Evolutionary conservation across 2,113 vertebrate genomes (phyloP).

Genomic region (Heliornis fulica): DNA sequence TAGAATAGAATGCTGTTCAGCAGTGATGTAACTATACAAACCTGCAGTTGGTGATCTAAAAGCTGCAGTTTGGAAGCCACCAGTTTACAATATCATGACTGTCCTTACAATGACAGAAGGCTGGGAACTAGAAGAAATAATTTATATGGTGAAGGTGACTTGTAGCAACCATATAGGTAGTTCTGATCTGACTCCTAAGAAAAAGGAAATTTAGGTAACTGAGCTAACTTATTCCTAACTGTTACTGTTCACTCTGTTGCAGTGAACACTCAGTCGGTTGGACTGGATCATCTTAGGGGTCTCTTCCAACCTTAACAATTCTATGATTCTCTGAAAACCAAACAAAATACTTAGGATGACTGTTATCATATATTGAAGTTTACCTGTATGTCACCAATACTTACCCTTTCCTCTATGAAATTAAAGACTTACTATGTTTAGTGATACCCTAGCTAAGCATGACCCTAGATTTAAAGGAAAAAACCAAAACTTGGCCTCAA

Average conservation of each 20-base stretch:
- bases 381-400: background rate
- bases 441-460: background rate
- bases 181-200: background rate
- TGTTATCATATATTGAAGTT: background rate
- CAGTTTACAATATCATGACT: background rate
- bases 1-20: background rate
- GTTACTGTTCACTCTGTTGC: background rate
- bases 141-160: background rate
- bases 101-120: background rate
- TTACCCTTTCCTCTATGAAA: background rate
- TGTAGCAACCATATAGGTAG: background rate
- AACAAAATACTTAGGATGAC: background rate
- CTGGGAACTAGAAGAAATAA: background rate
- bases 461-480: background rate
- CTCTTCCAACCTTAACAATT: too few species aligned
- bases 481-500: background rate
- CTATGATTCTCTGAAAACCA: too few species aligned
- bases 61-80: background rate
- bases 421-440: background rate
- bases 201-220: background rate
- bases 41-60: background rate
- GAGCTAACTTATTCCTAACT: background rate
- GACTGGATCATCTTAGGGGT: too few species aligned
- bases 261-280: too few species aligned
- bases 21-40: background rate